Base-by-base conservation (phyloP, 2,113 vertebrate genomes). In the Megaleporinus macrocephalus region DNA sequence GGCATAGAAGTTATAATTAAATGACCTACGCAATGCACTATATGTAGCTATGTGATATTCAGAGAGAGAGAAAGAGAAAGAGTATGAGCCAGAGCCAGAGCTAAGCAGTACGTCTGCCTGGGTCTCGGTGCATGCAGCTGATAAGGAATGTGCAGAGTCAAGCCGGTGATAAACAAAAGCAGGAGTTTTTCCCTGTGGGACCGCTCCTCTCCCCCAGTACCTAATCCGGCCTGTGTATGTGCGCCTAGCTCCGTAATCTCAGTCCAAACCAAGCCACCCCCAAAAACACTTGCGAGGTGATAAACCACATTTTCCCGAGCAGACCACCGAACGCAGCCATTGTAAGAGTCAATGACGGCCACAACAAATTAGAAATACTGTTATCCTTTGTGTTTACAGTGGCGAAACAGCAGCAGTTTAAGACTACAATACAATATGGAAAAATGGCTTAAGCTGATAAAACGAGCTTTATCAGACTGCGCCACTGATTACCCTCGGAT, bases 81-180 rank as follows among this genome's bases (percentile, higher is more conserved):
- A n/a, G 71, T 41, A 14, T 33, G 44, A 36, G 49, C 11, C 5
- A 55, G 49, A 29, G 47, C 33, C 47, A 47, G 49, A 27, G 33
- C 22, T 27, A 36, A 7, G 36, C 65, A 71, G 57, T n/a, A 33
- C 69, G 14, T 82, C 70, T 69, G 73, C 65, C 59, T 76, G 55
- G 73, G 73, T 66, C 73, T 82, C 33, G 65, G 53, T 82, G 80
- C 63, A 76, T n/a, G 59, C 36, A n/a, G 73, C 80, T 82, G 80
- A 82, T 82, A 82, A 82, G 80, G 63, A 82, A 76, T 69, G 73
- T 82, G 80, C 80, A 70, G 51, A 82, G 49, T 61, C 63, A 76
- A 76, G 73, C 51, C 63, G 30, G 53, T 66, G 69, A 76, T 76
- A 82, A 82, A 82, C 80, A 82, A 82, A 82, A 49, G 79, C 71